Evolutionary conservation across 2,113 vertebrate genomes (phyloP).

Genomic region (Austrofundulus limnaeus): DNA sequence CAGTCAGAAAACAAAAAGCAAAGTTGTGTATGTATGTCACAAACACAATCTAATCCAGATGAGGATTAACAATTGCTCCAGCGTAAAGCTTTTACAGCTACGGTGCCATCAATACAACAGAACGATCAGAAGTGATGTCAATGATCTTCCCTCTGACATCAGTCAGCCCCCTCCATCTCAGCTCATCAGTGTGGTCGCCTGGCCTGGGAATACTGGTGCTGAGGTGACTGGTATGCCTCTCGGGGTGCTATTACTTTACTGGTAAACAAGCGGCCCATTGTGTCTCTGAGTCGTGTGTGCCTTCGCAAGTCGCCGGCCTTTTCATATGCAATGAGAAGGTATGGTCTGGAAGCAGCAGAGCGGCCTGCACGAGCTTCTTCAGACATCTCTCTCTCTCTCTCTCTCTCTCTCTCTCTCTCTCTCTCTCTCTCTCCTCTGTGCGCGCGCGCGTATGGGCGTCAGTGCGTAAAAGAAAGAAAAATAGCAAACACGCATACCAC

Average conservation of each 20-base stretch:
- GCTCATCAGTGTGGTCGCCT: conserved; percentile 62
- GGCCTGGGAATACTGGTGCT: conserved; percentile 76
- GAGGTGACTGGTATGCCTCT: conserved; percentile 79
- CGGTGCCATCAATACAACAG: conserved; percentile 37
- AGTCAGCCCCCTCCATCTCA: background rate
- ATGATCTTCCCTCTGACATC: conserved; percentile 53
- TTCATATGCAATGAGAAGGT: conserved; percentile 79
- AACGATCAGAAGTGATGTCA: conserved; percentile 53
- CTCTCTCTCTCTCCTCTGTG: too few species aligned
- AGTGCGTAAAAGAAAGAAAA: conserved; percentile 55
- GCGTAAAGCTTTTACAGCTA: conserved; percentile 30
- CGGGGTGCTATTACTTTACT: conserved; percentile 79
- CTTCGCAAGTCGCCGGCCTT: conserved; percentile 68
- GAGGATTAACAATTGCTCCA: conserved; percentile 52
- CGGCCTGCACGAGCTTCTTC: conserved; percentile 56
- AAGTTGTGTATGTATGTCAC: conserved; percentile 3
- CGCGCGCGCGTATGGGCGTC: conserved; percentile 19
- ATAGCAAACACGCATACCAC: conserved; percentile 57
- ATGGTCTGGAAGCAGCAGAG: conserved; percentile 77
- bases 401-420: too few species aligned
- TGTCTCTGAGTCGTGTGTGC: conserved; percentile 71
- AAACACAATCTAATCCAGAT: conserved; percentile 46
- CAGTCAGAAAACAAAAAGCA: background rate
- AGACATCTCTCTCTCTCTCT: conserved; percentile 56
- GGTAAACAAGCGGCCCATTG: conserved; percentile 82